Evolutionary conservation across 2,888 invertebrate species (phyloP).

Genomic region (Harpagoxenus sublaevis): DNA sequence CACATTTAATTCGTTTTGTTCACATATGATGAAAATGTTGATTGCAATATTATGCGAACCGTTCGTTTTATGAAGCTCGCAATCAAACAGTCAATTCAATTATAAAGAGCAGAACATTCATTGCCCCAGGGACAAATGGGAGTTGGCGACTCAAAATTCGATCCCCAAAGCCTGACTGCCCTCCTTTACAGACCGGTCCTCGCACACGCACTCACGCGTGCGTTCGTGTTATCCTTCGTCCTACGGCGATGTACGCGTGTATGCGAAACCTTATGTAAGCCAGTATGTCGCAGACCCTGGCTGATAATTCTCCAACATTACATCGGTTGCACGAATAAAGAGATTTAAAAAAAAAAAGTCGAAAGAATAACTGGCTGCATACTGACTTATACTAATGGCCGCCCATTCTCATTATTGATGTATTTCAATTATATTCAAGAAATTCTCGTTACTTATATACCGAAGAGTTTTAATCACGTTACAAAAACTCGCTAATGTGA

Average conservation of each 20-base stretch:
- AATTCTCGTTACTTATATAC: conserved; percentile 38
- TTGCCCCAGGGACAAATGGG: conserved; percentile 1
- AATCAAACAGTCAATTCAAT: conserved; percentile 31
- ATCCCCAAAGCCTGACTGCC: conserved; percentile 56
- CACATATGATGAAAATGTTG: not conserved
- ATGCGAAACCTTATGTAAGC: conserved; percentile 78
- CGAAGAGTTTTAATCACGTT: conserved; percentile 57
- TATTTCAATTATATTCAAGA: conserved; percentile 61
- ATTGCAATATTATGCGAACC: not conserved
- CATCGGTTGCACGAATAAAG: conserved; percentile 34
- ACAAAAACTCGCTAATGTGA: conserved; percentile 38
- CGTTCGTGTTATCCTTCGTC: conserved; percentile 55
- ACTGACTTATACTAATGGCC: not conserved
- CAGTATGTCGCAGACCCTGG: conserved; percentile 74
- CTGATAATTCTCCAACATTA: conserved; percentile 64
- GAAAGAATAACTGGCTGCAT: conserved; percentile 56
- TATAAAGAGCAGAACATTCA: not conserved
- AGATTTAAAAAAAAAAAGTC: conserved; percentile 56
- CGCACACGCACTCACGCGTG: conserved; percentile 28
- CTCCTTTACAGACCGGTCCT: conserved; percentile 70
- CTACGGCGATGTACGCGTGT: conserved; percentile 21
- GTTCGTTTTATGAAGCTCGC: not conserved
- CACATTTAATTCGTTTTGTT: not conserved
- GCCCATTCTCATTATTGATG: conserved; percentile 29
- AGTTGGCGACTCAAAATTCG: conserved; percentile 42